Conservation (phyloP, 2,797 vertebrate genomes). For the Urocyon cinereoargenteus region DNA sequence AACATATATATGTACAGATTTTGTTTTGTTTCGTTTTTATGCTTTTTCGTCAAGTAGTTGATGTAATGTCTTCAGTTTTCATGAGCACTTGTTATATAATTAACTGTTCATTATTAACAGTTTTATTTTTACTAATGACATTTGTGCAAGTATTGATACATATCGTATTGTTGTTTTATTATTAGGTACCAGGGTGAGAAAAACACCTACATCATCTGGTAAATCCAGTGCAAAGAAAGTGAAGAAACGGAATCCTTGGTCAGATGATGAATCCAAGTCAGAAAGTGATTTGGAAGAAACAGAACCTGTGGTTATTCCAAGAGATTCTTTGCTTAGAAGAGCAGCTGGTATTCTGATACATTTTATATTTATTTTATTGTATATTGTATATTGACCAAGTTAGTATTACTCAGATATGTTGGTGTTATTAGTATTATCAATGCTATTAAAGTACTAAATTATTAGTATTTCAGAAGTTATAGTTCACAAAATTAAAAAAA, state of each 20-base stretch:
- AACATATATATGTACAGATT: background rate
- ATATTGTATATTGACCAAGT: background rate
- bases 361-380: constrained; percentile 57
- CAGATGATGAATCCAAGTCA: constrained; percentile 96
- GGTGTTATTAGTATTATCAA: background rate
- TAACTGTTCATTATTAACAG: background rate
- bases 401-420: background rate
- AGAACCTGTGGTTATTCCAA: constrained; percentile 93
- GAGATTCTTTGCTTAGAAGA: constrained; percentile 96
- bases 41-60: constrained; percentile 26
- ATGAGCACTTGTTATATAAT: constrained; percentile 6
- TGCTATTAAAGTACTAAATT: constrained; percentile 25
- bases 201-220: constrained; percentile 88
- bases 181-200: constrained; percentile 92
- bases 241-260: constrained; percentile 99
- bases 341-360: constrained; percentile 92
- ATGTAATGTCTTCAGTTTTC: constrained; percentile 39
- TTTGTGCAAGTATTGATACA: background rate
- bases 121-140: constrained; percentile 29
- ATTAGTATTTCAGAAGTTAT: constrained; percentile 9
- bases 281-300: constrained; percentile 95
- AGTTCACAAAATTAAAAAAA: background rate
- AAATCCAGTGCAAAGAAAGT: constrained; percentile 93
- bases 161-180: constrained; percentile 64
- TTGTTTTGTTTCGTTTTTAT: background rate